A percentile compares a stretch with the other conserved stretches of the same genome.
These are phyloP conservation scores for Peromyscus nudipes DNA, from an alignment of 2,797 vertebrate genomes.

Conservation along the genomic window DNA sequence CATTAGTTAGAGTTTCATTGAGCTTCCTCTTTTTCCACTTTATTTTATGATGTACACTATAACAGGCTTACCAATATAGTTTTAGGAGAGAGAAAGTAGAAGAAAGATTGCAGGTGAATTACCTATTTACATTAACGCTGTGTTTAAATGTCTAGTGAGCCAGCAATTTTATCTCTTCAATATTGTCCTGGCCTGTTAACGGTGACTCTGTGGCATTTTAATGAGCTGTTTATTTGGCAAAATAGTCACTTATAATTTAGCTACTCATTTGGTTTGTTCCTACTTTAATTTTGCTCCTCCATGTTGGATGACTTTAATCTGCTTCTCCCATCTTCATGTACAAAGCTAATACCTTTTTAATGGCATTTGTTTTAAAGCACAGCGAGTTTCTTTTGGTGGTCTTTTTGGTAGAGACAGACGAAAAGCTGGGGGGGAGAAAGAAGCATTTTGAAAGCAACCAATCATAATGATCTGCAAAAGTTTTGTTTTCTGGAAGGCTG, in stretches of 20 bases:
- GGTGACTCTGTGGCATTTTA: constrained; percentile 57
- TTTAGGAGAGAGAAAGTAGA: neutral
- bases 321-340: constrained; percentile 13
- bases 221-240: constrained; percentile 64
- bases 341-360: neutral
- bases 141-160: constrained; percentile 35
- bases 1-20: neutral
- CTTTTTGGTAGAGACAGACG: neutral
- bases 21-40: neutral
- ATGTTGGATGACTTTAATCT: constrained; percentile 48
- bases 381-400: neutral
- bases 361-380: neutral
- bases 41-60: neutral
- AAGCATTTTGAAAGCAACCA: neutral
- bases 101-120: constrained; percentile 56
- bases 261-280: constrained; percentile 67
- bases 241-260: constrained; percentile 66
- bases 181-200: constrained; percentile 50
- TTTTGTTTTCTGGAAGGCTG: constrained; percentile 42
- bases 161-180: constrained; percentile 53
- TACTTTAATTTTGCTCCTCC: constrained; percentile 59
- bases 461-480: constrained; percentile 18
- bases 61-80: neutral
- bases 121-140: constrained; percentile 55
- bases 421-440: neutral